Base-by-base conservation (phyloP, 2,888 invertebrate genomes). In the Chymomyza fuscimana region DNA sequence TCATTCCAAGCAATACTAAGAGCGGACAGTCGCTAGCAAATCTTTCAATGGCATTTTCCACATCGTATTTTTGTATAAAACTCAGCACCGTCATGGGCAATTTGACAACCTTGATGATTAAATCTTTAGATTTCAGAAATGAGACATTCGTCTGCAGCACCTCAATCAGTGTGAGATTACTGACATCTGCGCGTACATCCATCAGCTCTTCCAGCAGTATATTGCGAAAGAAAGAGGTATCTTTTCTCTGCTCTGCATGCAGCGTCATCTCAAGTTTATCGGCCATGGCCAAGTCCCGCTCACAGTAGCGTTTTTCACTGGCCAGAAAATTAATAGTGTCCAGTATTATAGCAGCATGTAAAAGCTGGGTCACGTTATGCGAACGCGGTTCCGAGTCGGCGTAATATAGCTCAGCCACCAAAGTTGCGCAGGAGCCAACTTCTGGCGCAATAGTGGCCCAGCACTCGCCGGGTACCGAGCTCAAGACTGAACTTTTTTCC, bases 361-460 rank as follows among this genome's bases (percentile, higher is more conserved):
- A 69, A 10, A 86, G 40, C 25, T 69, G 69, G 15, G 56, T 12
- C 6, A 65, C 25, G 2, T 65, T 12, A 9, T 12, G 15, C 16
- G 58, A 46, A 10, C 4, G 7, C 7, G n/a, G 36, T 86, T 16
- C 82, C 83, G 51, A 61, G 25, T 9, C 94, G 83, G 54, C 95
- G 92, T 82, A 93, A 92, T 77, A 80, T 67, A 9, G 63, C 50
- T 93, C 93, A 16, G 94, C 93, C 61, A 97, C 93, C 32, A 97
- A 92, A 0, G 97, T 96, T 54, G 94, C 93, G 90, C 97, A 97
- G 0, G 97, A 97, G 0, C 97, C 97, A 0, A 96, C 96, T 32
- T 46, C 40, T 4, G 92, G 73, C 60, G 86, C 76, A 19, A 90
- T 74, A 7, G 69, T 74, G 0, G 73, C 62, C 52, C 73, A 40